Conservation (phyloP, 1,140 invertebrate genomes). For the Musca vetustissima region DNA sequence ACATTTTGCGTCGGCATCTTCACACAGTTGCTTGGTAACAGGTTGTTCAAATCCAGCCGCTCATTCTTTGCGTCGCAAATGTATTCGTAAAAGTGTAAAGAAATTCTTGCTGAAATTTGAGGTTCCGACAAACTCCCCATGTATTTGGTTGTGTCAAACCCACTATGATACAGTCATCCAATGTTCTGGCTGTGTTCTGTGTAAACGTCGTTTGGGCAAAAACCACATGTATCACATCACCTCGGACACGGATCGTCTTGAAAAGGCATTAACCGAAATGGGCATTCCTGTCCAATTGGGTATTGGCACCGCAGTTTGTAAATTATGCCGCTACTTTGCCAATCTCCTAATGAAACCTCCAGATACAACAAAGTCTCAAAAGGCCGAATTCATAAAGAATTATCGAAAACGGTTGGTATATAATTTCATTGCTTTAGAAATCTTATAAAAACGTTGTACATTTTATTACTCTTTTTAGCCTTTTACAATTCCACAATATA, state of each 20-base stretch:
- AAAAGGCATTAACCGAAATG: slow-evolving; percentile 65
- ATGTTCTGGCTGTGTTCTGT: slow-evolving; percentile 73
- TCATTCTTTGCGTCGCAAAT: slow-evolving; percentile 74
- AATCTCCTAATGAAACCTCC: slow-evolving; percentile 67
- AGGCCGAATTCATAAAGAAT: slow-evolving; percentile 64
- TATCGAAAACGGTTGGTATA: slow-evolving; percentile 67
- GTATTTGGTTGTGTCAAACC: slow-evolving; percentile 64
- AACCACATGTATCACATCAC: slow-evolving; percentile 70
- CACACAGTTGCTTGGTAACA: slow-evolving; percentile 61
- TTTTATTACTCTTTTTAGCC: slow-evolving; percentile 56
- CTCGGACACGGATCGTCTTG: slow-evolving; percentile 68
- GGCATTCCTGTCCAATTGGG: slow-evolving; percentile 67
- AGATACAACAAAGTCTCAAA: slow-evolving; percentile 59
- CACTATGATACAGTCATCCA: slow-evolving; percentile 68
- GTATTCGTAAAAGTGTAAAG: slow-evolving; percentile 70
- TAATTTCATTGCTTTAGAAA: no score
- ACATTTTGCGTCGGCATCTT: background rate
- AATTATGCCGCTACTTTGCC: slow-evolving; percentile 76
- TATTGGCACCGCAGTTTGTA: slow-evolving; percentile 69
- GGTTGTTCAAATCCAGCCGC: slow-evolving; percentile 66
- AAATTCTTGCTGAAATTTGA: slow-evolving; percentile 60
- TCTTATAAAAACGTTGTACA: background rate
- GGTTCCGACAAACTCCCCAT: slow-evolving; percentile 41
- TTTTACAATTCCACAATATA: slow-evolving; percentile 71
- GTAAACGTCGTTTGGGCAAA: slow-evolving; percentile 70